Evolutionary conservation across 2,113 vertebrate species (phyloP).

Genomic region (Anoplopoma fimbria): DNA sequence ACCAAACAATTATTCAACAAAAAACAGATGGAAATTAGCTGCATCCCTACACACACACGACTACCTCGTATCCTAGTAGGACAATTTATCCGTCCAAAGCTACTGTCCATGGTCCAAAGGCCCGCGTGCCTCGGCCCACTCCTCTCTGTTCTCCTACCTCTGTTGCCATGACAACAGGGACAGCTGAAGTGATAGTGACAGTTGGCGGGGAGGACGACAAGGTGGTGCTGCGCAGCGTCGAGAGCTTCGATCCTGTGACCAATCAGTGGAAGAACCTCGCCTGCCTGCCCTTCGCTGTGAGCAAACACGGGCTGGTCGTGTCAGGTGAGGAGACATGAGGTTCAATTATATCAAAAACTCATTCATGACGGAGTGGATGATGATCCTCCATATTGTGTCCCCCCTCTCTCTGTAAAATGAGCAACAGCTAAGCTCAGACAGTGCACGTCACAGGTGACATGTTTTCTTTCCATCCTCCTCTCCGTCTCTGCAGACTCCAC

Average conservation of each 20-base stretch:
- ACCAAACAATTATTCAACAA: neutral
- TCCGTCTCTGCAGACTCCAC: slow-evolving; percentile 75
- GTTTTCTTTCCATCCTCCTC: neutral
- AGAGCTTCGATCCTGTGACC: slow-evolving; percentile 84
- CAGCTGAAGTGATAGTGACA: slow-evolving; percentile 85
- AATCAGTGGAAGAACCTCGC: slow-evolving; percentile 86
- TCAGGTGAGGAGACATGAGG: slow-evolving; percentile 74
- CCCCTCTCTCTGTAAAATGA: neutral
- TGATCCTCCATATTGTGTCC: neutral
- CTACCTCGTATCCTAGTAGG: neutral
- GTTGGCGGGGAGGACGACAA: slow-evolving; percentile 88
- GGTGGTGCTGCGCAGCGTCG: slow-evolving; percentile 86
- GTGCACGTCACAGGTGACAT: neutral
- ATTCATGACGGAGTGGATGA: neutral
- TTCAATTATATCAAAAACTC: neutral
- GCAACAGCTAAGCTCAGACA: no score
- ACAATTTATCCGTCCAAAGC: neutral
- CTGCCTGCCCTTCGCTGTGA: slow-evolving; percentile 86
- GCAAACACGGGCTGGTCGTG: slow-evolving; percentile 86
- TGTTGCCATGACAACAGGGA: slow-evolving; percentile 76
- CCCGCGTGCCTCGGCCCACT: slow-evolving; percentile 1
- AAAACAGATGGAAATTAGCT: neutral
- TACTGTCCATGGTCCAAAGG: slow-evolving; percentile 1
- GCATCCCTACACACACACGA: no score
- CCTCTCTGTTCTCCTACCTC: neutral